Evolutionary conservation across 2,888 invertebrate genomes (phyloP).

Genomic region (Cosmia pyralina): DNA sequence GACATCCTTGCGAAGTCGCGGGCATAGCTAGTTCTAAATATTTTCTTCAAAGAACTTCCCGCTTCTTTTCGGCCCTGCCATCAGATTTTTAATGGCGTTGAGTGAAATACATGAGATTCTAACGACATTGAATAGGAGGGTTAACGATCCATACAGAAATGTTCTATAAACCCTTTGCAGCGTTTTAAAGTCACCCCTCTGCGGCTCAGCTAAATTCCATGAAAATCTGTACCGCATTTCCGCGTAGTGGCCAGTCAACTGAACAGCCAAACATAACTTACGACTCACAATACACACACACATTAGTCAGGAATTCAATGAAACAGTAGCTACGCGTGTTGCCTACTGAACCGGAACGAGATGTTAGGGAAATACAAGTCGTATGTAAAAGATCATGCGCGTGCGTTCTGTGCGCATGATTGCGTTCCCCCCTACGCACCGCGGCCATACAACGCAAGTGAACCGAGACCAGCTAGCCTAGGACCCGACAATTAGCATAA

Average conservation of each 20-base stretch:
- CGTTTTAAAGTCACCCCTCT: constrained; percentile 13
- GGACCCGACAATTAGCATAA: constrained; percentile 52
- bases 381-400: constrained; percentile 72
- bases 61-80: neutral
- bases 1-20: too few species aligned
- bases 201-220: neutral
- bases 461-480: constrained; percentile 56
- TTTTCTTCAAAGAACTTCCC: neutral
- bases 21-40: too few species aligned
- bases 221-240: constrained; percentile 23
- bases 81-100: neutral
- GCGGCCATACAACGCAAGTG: constrained; percentile 47
- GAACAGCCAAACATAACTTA: constrained; percentile 30
- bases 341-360: constrained; percentile 68
- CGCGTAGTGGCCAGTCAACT: constrained; percentile 12
- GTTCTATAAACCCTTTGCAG: neutral
- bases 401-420: constrained; percentile 46
- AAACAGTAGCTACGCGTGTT: constrained; percentile 45
- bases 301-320: constrained; percentile 25
- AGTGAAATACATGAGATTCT: constrained; percentile 23
- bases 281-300: constrained; percentile 1
- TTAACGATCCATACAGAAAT: constrained; percentile 6
- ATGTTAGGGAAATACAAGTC: constrained; percentile 72
- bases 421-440: constrained; percentile 41
- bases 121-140: constrained; percentile 6